Conservation (phyloP, 1,140 invertebrate genomes). For the Meloidogyne exigua region DNA sequence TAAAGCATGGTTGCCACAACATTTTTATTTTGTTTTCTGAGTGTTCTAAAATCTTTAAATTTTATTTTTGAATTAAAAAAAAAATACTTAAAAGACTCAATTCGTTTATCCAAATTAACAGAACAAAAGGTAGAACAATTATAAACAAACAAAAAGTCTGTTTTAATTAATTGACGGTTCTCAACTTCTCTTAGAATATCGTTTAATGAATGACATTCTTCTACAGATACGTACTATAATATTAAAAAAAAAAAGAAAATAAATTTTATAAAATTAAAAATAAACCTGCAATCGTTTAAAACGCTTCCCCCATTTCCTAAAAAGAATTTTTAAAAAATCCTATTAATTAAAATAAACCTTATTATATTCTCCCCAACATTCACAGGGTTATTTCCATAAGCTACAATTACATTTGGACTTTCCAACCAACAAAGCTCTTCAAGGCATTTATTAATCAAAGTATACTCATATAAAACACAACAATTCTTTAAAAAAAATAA, state of each 20-base stretch:
- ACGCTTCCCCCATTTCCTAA: conserved; percentile 12
- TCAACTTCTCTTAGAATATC: conserved; percentile 35
- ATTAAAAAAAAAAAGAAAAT: neutral
- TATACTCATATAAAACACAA: neutral
- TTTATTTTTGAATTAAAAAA: neutral
- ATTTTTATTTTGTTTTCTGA: conserved; percentile 32
- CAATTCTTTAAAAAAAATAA: neutral
- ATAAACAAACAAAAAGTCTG: conserved; percentile 34
- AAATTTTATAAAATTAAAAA: neutral
- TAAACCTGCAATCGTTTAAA: conserved; percentile 16
- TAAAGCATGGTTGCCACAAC: conserved; percentile 23
- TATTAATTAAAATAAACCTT: conserved; percentile 9
- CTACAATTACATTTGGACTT: conserved; percentile 36
- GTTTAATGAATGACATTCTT: conserved; percentile 25
- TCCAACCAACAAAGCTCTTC: conserved; percentile 31
- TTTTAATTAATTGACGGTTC: conserved; percentile 25
- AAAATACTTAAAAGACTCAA: conserved; percentile 30
- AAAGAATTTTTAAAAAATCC: too few relatives aligned
- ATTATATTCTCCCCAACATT: conserved; percentile 6
- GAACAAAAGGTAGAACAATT: conserved; percentile 40
- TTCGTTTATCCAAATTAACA: conserved; percentile 17
- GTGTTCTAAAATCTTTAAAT: conserved; percentile 25
- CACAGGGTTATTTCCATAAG: neutral
- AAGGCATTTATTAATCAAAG: conserved; percentile 26
- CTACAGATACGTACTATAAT: conserved; percentile 9